Base-by-base conservation (phyloP, 2,888 invertebrate species). In the Leucania comma region DNA sequence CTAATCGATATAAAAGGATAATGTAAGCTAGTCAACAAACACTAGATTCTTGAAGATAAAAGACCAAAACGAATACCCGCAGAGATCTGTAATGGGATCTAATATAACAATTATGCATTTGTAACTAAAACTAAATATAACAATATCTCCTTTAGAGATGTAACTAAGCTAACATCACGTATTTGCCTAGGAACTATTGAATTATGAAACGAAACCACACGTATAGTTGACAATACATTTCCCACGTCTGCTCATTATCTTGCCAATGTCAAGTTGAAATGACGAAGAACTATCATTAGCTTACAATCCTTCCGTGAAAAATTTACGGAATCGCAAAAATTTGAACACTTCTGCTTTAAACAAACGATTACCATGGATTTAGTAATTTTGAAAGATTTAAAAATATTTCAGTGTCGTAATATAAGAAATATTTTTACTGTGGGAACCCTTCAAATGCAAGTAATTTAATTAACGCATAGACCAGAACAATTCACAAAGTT, bases 241-340 rank as follows among this genome's bases (percentile, higher is more conserved):
- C 85, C 83, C 83, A 83, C 83, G 85, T 71, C 65, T 58, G 46
- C 50, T 60, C 70, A 71, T 79, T 73, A 80, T 65, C 26, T 35
- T 57, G 48, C 72, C 82, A 82, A 82, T 84, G 82, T 82, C 84
- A 82, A 81, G 81, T 70, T 81, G 61, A 75, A 72, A 63, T 67
- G 54, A 67, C 72, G 54, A 66, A 63, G 59, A 53, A 57, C 58
- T 60, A 26, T 63, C 62, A 58, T 79, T 77, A 68, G 24, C 51
- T 60, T 1, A 61, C 62, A 64, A 82, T 64, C 38, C 61, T 78
- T 68, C 82, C 67, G 79, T 56, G 38, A 77, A 54, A 59, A 66
- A 62, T 35, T 3, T 35, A 24, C 4, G 32, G 32, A 48, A 38
- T 53, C 26, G 38, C 12, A 22, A 72, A 71, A 26, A 59, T 42